Evolutionary conservation across 2,113 vertebrate species (phyloP), one percentile per base, ranked within the genome.

Genomic region (Silurus glanis): DNA sequence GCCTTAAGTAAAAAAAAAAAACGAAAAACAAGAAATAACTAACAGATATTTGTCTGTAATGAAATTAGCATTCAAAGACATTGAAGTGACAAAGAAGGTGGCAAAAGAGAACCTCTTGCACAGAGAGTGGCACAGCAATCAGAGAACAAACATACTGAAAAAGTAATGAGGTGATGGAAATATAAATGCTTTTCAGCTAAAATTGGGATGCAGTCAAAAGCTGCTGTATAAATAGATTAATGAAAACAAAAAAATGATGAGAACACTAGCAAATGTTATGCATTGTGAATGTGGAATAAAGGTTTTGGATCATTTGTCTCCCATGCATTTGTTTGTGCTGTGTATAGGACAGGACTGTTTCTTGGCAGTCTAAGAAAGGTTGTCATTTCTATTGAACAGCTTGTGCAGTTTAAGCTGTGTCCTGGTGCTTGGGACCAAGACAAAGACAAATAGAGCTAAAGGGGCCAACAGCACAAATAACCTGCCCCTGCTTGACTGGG

Each of bases 391-490:
- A 7, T 55, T 66, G 84, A 80, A 89, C 87, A 87, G 79, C 75
- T 90, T 89, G 78, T 45, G 62, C 88, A 58, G 62, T 59, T 49
- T 82, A n/a, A 78, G 47, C 49, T 45, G 69, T 47, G 51, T 69
- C 86, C 75, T 56, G 53, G 28, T 66, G 45, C 51, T 88, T 79
- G 80, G 83, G 74, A 84, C 61, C 67, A 79, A 74, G 76, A 76
- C 80, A 89, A 89, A 89, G 83, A 61, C 87, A 85, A 86, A 83
- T 64, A 80, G 69, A 23, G 86, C 69, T 87, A 83, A 86, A 71
- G 45, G 76, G 66, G 75, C 82, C 88, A 90, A 86, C 87, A 89
- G 89, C 87, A 86, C 59, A 55, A 86, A 85, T 80, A 87, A 79
- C 80, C 82, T 51, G 25, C 47, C 82, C 83, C 55, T 74, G 82